Conservation (phyloP, 2,888 invertebrate genomes). For the Drosophila anomelani region DNA sequence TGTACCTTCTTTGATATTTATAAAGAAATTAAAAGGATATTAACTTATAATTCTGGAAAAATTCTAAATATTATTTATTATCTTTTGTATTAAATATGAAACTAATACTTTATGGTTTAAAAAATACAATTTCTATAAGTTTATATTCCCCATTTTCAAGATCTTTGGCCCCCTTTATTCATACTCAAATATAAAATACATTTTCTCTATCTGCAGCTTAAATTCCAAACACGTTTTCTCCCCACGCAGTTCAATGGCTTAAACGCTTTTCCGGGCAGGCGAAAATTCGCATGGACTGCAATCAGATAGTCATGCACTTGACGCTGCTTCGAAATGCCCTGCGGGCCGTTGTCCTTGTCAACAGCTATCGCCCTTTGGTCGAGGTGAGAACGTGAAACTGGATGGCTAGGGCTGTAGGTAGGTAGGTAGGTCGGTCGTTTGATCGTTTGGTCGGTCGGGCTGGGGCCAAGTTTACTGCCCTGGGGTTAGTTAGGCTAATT, state of each 20-base stretch:
- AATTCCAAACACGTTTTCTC: slow-evolving; percentile 66
- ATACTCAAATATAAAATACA: too few species aligned
- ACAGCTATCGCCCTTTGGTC: slow-evolving; percentile 34
- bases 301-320: slow-evolving; percentile 61
- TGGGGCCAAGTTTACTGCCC: slow-evolving; percentile 32
- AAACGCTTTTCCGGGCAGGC: slow-evolving; percentile 67
- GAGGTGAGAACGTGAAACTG: slow-evolving; percentile 57
- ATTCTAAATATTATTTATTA: too few species aligned
- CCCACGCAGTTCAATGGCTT: slow-evolving; percentile 42
- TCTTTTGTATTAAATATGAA: too few species aligned
- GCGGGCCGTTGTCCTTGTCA: slow-evolving; percentile 52
- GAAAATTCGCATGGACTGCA: slow-evolving; percentile 50
- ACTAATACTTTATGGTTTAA: too few species aligned
- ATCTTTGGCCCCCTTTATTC: too few species aligned
- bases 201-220: slow-evolving; percentile 10
- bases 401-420: background rate
- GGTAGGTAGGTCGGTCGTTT: background rate
- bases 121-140: too few species aligned
- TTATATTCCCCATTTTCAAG: too few species aligned
- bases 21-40: too few species aligned
- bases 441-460: background rate
- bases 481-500: slow-evolving; percentile 59
- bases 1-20: too few species aligned
- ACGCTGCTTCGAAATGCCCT: slow-evolving; percentile 23
- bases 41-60: too few species aligned